phyloP scores from a whole-genome alignment of 2,888 invertebrate species.

The Trypoxylon attenuatum region DNA sequence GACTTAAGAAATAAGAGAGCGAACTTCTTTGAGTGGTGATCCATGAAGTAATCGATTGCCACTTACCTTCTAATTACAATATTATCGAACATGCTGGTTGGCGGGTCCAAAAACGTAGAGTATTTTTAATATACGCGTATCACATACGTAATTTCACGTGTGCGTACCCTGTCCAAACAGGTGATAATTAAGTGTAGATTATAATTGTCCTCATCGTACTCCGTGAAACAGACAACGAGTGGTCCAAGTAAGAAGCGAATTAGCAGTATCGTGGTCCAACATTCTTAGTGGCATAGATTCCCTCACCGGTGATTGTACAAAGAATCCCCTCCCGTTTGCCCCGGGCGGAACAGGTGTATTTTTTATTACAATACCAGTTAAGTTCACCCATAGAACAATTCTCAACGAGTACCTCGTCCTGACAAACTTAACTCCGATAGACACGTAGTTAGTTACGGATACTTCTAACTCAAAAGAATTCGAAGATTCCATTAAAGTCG shows the following conservation, averaged over 20 bases:
- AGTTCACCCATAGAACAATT: no score
- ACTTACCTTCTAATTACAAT: slow-evolving; percentile 49
- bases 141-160: slow-evolving; percentile 9
- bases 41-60: neutral
- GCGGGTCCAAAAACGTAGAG: slow-evolving; percentile 74
- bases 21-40: slow-evolving; percentile 14
- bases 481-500: no score
- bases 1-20: slow-evolving; percentile 5
- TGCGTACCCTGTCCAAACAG: slow-evolving; percentile 21
- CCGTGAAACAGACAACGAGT: slow-evolving; percentile 6
- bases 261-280: slow-evolving; percentile 62
- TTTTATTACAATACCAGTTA: slow-evolving; percentile 16
- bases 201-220: slow-evolving; percentile 30
- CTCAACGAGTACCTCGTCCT: no score
- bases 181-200: slow-evolving; percentile 41
- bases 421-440: no score
- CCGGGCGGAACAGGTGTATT: slow-evolving; percentile 5
- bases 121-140: slow-evolving; percentile 61
- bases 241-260: slow-evolving; percentile 51
- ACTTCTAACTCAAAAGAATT: no score
- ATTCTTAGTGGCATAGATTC: slow-evolving; percentile 55
- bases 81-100: slow-evolving; percentile 70
- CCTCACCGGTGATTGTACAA: neutral
- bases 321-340: neutral
- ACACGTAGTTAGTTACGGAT: no score